Evolutionary conservation across 2,888 invertebrate species (phyloP), one percentile per base, ranked within the genome.

Genomic region (Cataglyphis livida): DNA sequence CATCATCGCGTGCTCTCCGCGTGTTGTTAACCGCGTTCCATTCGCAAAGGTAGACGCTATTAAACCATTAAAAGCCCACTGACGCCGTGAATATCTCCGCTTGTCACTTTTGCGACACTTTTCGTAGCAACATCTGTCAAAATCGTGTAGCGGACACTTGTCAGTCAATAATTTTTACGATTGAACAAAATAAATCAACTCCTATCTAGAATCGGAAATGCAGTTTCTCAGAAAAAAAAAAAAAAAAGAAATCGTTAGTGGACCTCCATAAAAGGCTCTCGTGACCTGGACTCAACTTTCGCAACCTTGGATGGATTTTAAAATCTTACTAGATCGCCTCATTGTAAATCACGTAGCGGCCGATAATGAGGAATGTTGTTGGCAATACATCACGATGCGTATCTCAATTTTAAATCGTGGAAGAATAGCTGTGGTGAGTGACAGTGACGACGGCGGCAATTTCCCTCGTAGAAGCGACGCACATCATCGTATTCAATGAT

Each of bases 361-460:
- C 32, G 68, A 3, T 44, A 32, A 57, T 68, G 4, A 18, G 18
- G 57, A 70, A 59, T 44, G 41, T 57, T 15, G 18, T n/a, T 9
- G 66, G 18, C 70, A 10, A 66, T 48, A 28, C n/a, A 28, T 9
- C 51, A n/a, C 51, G 9, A 44, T 38, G 44, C 35, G 32, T 32
- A 70, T 68, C 21, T 78, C 70, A 32, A 78, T 78, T 62, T 78
- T 59, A 57, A 70, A 78, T 59, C 38, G 21, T 21, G 32, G n/a
- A 78, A 59, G 65, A 35, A 68, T 68, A 66, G 21, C 21, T 12
- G 28, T n/a, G 18, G 18, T 54, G 59, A 66, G 61, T n/a, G 51
- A 75, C 38, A 75, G 41, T 18, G 48, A 75, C n/a, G 25, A 25
- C 48, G 35, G 28, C 66, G 57, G 57, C 54, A n/a, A 76, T 66